phyloP scores from a whole-genome alignment of 1,140 invertebrate genomes.

The Lerema accius region DNA sequence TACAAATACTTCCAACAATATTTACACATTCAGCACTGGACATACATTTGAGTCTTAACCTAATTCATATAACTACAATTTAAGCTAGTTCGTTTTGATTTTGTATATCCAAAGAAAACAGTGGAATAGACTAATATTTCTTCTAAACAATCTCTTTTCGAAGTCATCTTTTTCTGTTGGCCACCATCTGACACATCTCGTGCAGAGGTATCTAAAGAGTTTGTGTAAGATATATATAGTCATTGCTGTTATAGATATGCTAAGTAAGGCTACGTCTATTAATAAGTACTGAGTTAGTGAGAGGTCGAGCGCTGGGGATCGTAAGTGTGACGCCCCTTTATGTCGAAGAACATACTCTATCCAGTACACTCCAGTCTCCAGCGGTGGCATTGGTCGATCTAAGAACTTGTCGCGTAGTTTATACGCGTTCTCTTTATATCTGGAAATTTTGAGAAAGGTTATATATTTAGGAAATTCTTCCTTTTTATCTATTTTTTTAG shows the following conservation, averaged over 20 bases:
- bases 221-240: conserved; percentile 65
- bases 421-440: conserved; percentile 72
- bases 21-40: conserved; percentile 47
- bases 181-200: conserved; percentile 70
- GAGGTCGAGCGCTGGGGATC: conserved; percentile 84
- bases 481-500: no score
- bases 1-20: conserved; percentile 57
- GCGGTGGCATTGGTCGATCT: conserved; percentile 81
- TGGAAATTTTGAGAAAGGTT: conserved; percentile 37
- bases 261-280: conserved; percentile 83
- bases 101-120: conserved; percentile 71
- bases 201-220: conserved; percentile 69
- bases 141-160: conserved; percentile 64
- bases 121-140: conserved; percentile 60
- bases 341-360: conserved; percentile 86
- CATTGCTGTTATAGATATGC: conserved; percentile 52
- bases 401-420: conserved; percentile 78
- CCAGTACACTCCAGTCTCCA: conserved; percentile 85
- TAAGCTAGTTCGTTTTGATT: conserved; percentile 61
- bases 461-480: no score
- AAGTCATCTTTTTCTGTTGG: conserved; percentile 60
- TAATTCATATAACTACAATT: conserved; percentile 34
- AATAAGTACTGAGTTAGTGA: conserved; percentile 85
- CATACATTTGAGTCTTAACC: conserved; percentile 5
- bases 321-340: conserved; percentile 84